Percentiles rank a stretch among this genome's conserved stretches.
Conservation (phyloP, 2,888 invertebrate species). For the Incurvaria masculella region DNA sequence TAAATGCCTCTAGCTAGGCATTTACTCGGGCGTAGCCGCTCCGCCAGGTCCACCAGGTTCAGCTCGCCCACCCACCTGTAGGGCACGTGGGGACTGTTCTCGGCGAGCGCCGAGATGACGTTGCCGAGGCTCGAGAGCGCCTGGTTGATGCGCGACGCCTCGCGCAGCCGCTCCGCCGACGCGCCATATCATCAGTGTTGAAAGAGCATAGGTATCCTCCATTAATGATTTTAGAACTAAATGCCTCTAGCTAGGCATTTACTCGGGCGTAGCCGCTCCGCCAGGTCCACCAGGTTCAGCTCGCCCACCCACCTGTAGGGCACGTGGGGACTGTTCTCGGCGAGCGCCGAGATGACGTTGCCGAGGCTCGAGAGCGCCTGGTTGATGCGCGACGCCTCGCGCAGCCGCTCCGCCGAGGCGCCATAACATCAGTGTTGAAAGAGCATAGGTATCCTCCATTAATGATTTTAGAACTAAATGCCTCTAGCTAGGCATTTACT, state of each 20-base stretch:
- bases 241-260: no score
- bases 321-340: conserved; percentile 92
- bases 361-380: conserved; percentile 95
- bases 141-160: conserved; percentile 96
- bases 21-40: conserved; percentile 97
- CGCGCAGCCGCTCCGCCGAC: conserved; percentile 88
- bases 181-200: no score
- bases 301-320: conserved; percentile 92
- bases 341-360: conserved; percentile 96
- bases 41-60: conserved; percentile 97
- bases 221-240: no score
- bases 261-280: conserved; percentile 97
- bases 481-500: no score
- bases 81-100: no score
- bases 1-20: no score
- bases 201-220: no score
- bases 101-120: conserved; percentile 93
- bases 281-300: conserved; percentile 95
- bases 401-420: conserved; percentile 87
- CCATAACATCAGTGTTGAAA: no score
- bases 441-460: no score
- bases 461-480: no score
- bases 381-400: conserved; percentile 97
- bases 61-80: conserved; percentile 90
- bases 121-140: conserved; percentile 97